These are phyloP conservation scores for Neodiprion pinetum DNA, from an alignment of 1,140 invertebrate genomes.

Conservation along the genomic window DNA sequence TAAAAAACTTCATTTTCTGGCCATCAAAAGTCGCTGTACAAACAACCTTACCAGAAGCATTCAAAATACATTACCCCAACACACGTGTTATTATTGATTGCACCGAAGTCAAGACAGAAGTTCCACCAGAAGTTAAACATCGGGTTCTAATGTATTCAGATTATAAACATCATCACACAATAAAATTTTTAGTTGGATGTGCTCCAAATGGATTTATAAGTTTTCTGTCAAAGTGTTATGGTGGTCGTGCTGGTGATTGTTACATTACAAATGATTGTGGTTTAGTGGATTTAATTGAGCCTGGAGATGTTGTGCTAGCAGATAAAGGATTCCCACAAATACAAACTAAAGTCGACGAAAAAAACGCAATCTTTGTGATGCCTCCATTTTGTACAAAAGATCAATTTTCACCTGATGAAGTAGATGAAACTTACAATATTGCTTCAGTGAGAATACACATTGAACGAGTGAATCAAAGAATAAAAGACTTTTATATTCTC, in stretches of 20 bases:
- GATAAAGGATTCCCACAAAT: conserved; percentile 41
- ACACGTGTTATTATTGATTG: conserved; percentile 46
- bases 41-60: conserved; percentile 38
- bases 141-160: conserved; percentile 27
- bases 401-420: conserved; percentile 35
- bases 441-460: conserved; percentile 49
- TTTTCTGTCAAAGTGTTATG: conserved; percentile 37
- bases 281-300: conserved; percentile 39
- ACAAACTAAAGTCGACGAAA: conserved; percentile 13
- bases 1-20: conserved; percentile 30
- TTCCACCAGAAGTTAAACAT: conserved; percentile 26
- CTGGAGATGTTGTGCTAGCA: conserved; percentile 41
- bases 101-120: conserved; percentile 42
- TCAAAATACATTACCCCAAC: conserved; percentile 37
- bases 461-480: conserved; percentile 42
- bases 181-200: conserved; percentile 29
- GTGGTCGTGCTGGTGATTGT: conserved; percentile 34
- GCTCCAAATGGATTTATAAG: conserved; percentile 31
- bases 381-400: conserved; percentile 12
- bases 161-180: conserved; percentile 22
- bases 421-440: conserved; percentile 41
- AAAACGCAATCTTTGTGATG: conserved; percentile 39
- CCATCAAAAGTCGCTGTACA: conserved; percentile 24
- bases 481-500: conserved; percentile 37
- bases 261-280: conserved; percentile 32